Conservation (phyloP, 2,797 vertebrate species). For the Anableps anableps region DNA sequence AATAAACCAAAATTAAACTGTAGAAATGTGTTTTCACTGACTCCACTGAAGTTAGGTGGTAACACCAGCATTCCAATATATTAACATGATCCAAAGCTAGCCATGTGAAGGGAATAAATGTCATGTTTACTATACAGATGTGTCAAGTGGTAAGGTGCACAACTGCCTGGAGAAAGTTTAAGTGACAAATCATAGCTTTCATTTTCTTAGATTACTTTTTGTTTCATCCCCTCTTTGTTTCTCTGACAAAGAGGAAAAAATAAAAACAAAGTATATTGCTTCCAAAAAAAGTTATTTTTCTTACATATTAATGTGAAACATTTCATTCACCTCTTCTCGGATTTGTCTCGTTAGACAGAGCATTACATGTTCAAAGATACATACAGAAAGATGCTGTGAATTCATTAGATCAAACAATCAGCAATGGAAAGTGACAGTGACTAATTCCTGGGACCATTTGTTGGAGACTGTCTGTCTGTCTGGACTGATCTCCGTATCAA, state of each 20-base stretch:
- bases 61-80: conserved; percentile 78
- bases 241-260: conserved; percentile 73
- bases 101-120: conserved; percentile 72
- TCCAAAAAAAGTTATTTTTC: conserved; percentile 39
- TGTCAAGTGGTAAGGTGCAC: conserved; percentile 75
- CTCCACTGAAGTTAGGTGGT: conserved; percentile 63
- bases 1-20: conserved; percentile 46
- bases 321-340: conserved; percentile 74
- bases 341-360: conserved; percentile 77
- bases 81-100: conserved; percentile 70
- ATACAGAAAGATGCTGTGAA: conserved; percentile 81
- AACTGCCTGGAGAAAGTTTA: conserved; percentile 67
- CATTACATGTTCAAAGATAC: conserved; percentile 78
- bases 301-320: conserved; percentile 75
- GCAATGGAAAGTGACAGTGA: conserved; percentile 73
- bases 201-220: conserved; percentile 57
- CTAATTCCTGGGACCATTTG: conserved; percentile 70
- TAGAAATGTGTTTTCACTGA: conserved; percentile 61
- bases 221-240: conserved; percentile 63
- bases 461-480: conserved; percentile 47
- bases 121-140: conserved; percentile 76
- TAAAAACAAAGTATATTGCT: conserved; percentile 82
- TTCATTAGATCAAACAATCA: conserved; percentile 77
- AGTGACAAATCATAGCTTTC: conserved; percentile 66
- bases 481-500: conserved; percentile 60